A percentile compares a stretch with the other conserved stretches of the same genome.
Conservation (phyloP, 2,113 vertebrate species). For the Scomber scombrus region DNA sequence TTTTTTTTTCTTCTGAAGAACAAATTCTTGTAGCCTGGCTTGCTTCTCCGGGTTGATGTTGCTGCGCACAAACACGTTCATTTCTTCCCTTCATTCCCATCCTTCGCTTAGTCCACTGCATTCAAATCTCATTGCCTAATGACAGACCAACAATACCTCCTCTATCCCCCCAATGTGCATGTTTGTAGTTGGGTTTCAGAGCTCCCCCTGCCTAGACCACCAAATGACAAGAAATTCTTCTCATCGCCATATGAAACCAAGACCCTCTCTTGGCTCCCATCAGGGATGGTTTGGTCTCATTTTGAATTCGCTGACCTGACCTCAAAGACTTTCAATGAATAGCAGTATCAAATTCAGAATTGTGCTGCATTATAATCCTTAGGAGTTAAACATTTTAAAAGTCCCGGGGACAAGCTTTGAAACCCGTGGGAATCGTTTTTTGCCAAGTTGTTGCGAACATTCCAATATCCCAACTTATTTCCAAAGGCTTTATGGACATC, state of each 20-base stretch:
- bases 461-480: constrained; percentile 22
- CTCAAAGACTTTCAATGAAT: constrained; percentile 36
- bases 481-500: constrained; percentile 28
- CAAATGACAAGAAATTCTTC: constrained; percentile 51
- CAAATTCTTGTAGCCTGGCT: constrained; percentile 21
- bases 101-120: constrained; percentile 16
- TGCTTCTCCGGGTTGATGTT: constrained; percentile 12
- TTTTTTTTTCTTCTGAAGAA: constrained; percentile 7
- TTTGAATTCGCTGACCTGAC: constrained; percentile 46
- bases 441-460: constrained; percentile 35
- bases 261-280: constrained; percentile 21
- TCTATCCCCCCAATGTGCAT: constrained; percentile 36
- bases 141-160: constrained; percentile 47
- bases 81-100: constrained; percentile 23
- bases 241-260: constrained; percentile 51
- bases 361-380: constrained; percentile 31
- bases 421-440: constrained; percentile 23
- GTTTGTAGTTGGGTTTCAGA: constrained; percentile 42
- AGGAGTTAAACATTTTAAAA: constrained; percentile 28
- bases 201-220: constrained; percentile 34
- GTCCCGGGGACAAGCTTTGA: constrained; percentile 30
- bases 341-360: constrained; percentile 46
- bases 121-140: constrained; percentile 16
- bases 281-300: constrained; percentile 29
- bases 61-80: constrained; percentile 27